Evolutionary conservation across 2,113 vertebrate species (phyloP), one percentile per base, ranked within the genome.

Genomic region (Picathartes gymnocephalus): DNA sequence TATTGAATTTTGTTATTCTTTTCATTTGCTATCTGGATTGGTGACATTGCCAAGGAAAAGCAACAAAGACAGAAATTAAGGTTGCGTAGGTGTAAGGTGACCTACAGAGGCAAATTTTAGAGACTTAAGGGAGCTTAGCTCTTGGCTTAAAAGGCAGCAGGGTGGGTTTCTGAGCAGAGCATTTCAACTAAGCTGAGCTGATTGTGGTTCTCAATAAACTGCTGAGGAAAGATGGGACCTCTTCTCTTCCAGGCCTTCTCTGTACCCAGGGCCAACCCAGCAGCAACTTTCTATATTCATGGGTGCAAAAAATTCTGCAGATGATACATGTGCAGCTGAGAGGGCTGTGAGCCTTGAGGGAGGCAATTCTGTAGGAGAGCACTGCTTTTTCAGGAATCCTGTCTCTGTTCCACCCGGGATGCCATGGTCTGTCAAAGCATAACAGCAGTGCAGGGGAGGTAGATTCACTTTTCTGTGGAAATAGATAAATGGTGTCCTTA

Each of bases 1-100:
- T 65, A 79, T 24, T 90, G 68, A 54, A 84, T 91, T 95, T 69
- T 73, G 56, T 68, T 86, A 50, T 81, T 95, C 69, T 93, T 94
- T 94, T 92, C 16, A 30, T 51, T 57, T 88, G 18, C 15, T 78
- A 31, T 31, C 40, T 89, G 83, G 22, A 84, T 57, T 61, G n/a
- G 27, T 44, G 16, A 31, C 13, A 48, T 48, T 18, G 33, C 27
- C 35, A 78, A 56, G 24, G 45, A 92, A 87, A 73, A 92, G 17
- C 17, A 48, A 22, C 19, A 21, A 50, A 80, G 33, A 58, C 37
- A 86, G 62, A 37, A 95, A 64, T 77, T 82, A 13, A 60, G 10
- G 13, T 57, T 48, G 22, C 11, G 84, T 91, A 72, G 39, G 10
- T 64, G 8, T 50, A 48, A 69, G 39, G 48, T 61, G 65, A 73